Percentiles rank a stretch among this genome's conserved stretches.
Evolutionary conservation across 1,140 invertebrate genomes (phyloP).

Genomic region (Eumeta japonica): DNA sequence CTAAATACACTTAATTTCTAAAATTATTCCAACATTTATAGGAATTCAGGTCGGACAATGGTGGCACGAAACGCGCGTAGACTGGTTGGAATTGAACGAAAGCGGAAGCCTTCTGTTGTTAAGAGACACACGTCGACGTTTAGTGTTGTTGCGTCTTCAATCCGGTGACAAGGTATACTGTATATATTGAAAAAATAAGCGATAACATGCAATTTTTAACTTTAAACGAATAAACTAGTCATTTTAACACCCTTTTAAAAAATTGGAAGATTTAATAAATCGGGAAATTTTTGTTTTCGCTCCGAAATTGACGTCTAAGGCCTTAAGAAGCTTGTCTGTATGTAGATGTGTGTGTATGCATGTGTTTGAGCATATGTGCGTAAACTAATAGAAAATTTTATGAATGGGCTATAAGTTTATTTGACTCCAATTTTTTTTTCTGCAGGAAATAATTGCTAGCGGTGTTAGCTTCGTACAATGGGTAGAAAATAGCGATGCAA

Average conservation of each 20-base stretch:
- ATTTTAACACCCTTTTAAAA: no score
- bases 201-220: background rate
- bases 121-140: constrained; percentile 68
- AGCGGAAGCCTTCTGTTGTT: constrained; percentile 87
- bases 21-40: no score
- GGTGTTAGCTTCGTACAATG: constrained; percentile 78
- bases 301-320: no score
- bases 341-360: no score
- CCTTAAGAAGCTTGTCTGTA: no score
- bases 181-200: no score
- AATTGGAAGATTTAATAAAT: no score
- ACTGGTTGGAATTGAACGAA: constrained; percentile 97
- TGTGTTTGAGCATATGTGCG: no score
- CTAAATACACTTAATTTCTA: no score
- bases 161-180: constrained; percentile 42
- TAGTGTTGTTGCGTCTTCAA: constrained; percentile 52
- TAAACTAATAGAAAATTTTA: no score
- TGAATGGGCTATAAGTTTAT: no score
- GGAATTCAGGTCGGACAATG: constrained; percentile 73
- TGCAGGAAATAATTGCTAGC: constrained; percentile 61
- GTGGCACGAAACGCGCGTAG: constrained; percentile 88
- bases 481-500: constrained; percentile 95
- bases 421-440: constrained; percentile 7
- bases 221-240: background rate
- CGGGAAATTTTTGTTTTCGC: no score